A percentile compares a stretch with the other conserved stretches of the same genome.
These are phyloP conservation scores for Thymelicus lineola DNA, from an alignment of 2,888 invertebrate genomes.

Conservation along the genomic window DNA sequence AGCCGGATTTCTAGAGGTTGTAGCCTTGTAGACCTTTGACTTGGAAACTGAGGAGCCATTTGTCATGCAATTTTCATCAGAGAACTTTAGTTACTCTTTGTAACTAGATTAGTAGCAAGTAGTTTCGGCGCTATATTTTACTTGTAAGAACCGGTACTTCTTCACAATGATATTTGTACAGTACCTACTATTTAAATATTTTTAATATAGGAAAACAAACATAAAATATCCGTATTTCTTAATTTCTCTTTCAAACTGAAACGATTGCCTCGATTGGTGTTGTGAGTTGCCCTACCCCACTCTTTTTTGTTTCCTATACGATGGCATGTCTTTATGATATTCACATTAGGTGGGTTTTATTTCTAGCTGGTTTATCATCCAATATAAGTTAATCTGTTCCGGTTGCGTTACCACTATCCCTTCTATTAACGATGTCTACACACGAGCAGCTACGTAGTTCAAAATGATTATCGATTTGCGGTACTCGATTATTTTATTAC, in stretches of 20 bases:
- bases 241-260: no score
- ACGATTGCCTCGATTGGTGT: no score
- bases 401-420: background rate
- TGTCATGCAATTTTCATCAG: background rate
- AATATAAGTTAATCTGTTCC: background rate
- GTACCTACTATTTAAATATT: no score
- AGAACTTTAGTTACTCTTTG: background rate
- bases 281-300: background rate
- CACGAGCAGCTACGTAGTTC: background rate
- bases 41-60: conserved; percentile 4
- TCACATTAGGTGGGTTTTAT: no score
- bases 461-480: conserved; percentile 12
- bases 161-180: no score
- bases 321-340: no score
- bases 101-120: background rate
- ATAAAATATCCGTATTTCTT: no score
- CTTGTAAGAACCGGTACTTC: no score
- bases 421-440: background rate
- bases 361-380: no score
- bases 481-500: conserved; percentile 16
- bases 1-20: conserved; percentile 9
- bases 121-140: background rate
- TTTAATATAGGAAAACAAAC: no score
- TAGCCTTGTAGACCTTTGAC: conserved; percentile 15
- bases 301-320: background rate